A percentile compares a stretch with the other conserved stretches of the same genome.
phyloP scores from a whole-genome alignment of 2,797 vertebrate genomes.

The Alca torda region DNA sequence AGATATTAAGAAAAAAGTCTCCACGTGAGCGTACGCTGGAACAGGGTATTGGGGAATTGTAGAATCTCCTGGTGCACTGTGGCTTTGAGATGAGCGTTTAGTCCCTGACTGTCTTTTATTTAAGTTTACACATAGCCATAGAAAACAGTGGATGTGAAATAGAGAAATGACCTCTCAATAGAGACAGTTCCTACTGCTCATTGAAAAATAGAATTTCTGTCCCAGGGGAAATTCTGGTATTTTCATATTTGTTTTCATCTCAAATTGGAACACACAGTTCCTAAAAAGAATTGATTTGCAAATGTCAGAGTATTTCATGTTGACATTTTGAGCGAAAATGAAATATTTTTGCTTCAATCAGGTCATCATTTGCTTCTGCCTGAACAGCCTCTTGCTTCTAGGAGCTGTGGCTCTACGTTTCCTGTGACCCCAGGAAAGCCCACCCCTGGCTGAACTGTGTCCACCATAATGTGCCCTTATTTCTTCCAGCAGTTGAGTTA shows the following conservation, averaged over 20 bases:
- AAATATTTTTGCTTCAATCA: slow-evolving; percentile 27
- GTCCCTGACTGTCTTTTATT: neutral
- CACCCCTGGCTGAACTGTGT: neutral
- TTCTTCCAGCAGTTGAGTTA: neutral
- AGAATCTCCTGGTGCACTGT: neutral
- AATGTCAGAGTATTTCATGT: slow-evolving; percentile 49
- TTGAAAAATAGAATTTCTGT: slow-evolving; percentile 10
- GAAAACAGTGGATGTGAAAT: neutral
- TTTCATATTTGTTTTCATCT: slow-evolving; percentile 59
- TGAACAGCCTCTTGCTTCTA: neutral
- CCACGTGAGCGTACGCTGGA: neutral
- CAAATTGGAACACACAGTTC: slow-evolving; percentile 35
- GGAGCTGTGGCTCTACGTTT: neutral
- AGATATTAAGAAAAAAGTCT: neutral
- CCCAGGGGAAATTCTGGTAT: slow-evolving; percentile 55
- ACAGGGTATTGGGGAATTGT: neutral
- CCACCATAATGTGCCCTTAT: neutral
- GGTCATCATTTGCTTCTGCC: slow-evolving; percentile 14
- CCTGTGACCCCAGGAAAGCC: neutral
- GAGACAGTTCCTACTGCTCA: neutral
- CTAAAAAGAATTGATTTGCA: slow-evolving; percentile 52
- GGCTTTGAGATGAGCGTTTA: neutral
- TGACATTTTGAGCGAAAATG: slow-evolving; percentile 59
- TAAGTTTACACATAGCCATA: neutral
- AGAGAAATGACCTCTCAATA: slow-evolving; percentile 9